A percentile compares a stretch with the other conserved stretches of the same genome.
Evolutionary conservation across 2,888 invertebrate genomes (phyloP).

Genomic region (Polydrusus tereticollis): DNA sequence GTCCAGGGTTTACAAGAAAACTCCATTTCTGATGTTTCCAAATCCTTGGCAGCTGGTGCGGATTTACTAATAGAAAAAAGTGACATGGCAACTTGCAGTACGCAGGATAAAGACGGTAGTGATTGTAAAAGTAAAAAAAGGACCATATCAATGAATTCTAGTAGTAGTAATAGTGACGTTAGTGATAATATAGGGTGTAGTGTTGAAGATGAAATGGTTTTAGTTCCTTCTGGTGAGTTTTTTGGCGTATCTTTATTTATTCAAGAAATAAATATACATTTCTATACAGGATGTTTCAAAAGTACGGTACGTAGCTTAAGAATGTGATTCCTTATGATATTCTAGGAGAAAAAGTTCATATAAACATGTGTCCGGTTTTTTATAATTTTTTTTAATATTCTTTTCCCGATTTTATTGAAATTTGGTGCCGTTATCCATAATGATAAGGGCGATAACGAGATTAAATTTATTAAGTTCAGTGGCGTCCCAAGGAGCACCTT

Average conservation of each 20-base stretch:
- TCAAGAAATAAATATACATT: too few species aligned
- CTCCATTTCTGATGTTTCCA: neutral
- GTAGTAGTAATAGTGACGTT: constrained; percentile 1
- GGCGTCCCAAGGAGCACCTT: too few species aligned
- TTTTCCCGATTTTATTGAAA: too few species aligned
- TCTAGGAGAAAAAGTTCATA: too few species aligned
- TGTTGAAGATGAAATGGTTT: constrained; percentile 62
- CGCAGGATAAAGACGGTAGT: neutral
- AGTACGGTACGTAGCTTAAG: too few species aligned
- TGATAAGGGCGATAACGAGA: too few species aligned
- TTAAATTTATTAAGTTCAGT: too few species aligned
- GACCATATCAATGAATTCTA: neutral
- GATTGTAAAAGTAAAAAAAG: neutral
- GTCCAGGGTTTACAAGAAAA: constrained; percentile 41
- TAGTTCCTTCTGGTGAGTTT: constrained; percentile 65
- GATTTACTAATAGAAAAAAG: neutral
- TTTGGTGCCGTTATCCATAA: too few species aligned
- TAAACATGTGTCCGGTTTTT: too few species aligned
- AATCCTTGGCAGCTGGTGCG: neutral
- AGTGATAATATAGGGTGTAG: constrained; percentile 52
- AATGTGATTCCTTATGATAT: too few species aligned
- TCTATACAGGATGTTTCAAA: too few species aligned
- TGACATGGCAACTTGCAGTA: neutral
- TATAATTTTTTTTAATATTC: too few species aligned
- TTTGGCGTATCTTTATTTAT: neutral